Evolutionary conservation across 2,888 invertebrate species (phyloP).

Genomic region (Stenodema calcarata): DNA sequence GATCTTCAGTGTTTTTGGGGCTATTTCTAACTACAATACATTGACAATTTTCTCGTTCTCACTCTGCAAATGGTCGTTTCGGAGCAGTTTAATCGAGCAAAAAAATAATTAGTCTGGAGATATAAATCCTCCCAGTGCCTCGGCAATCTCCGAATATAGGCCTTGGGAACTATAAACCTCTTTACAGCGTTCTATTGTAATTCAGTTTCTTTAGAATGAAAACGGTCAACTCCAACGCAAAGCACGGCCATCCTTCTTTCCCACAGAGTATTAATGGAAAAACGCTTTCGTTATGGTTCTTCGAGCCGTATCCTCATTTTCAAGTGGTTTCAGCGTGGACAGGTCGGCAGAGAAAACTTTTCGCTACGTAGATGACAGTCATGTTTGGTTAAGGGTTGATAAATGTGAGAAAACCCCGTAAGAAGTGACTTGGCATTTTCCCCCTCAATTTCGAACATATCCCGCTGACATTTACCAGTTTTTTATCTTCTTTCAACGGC

Average conservation of each 20-base stretch:
- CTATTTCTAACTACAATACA: too few relatives aligned
- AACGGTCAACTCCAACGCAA: constrained; percentile 1
- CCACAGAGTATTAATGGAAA: constrained; percentile 20
- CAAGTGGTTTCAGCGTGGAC: not conserved
- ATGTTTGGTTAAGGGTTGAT: too few relatives aligned
- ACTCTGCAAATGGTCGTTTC: not conserved
- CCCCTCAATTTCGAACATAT: too few relatives aligned
- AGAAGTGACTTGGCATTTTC: too few relatives aligned
- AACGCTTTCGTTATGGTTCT: constrained; percentile 4
- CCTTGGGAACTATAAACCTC: constrained; percentile 15
- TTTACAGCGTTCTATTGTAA: constrained; percentile 10
- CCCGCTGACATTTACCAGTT: too few relatives aligned
- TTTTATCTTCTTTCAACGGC: too few relatives aligned
- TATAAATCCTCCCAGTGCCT: not conserved
- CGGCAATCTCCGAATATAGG: constrained; percentile 6
- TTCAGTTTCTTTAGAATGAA: constrained; percentile 15
- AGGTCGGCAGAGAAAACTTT: not conserved
- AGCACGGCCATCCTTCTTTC: constrained; percentile 6
- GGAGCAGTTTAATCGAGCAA: not conserved
- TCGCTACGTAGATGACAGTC: too few relatives aligned
- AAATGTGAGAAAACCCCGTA: too few relatives aligned
- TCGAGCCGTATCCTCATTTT: not conserved
- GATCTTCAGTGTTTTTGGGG: too few relatives aligned
- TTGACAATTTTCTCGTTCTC: not conserved
- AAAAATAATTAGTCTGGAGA: not conserved